Evolutionary conservation across 2,888 invertebrate species (phyloP), one percentile per base, ranked within the genome.

Genomic region (Oligia latruncula): DNA sequence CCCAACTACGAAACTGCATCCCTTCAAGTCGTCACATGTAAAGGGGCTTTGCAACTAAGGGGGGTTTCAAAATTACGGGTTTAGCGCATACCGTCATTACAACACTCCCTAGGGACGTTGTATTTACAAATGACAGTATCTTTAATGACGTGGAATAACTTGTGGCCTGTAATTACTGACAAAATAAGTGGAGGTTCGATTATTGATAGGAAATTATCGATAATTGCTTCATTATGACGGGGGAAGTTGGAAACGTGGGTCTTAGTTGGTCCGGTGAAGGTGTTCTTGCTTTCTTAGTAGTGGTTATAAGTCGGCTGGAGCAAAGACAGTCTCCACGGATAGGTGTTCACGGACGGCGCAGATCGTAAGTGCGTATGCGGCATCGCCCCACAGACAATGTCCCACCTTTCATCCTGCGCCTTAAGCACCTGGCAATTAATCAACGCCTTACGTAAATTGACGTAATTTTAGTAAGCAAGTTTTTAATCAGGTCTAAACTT

Each of bases 121-220:
- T 86, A 74, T 82, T 87, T 83, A 89, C 81, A 84, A 79, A 86
- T 87, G 35, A 72, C 74, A 76, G 71, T 78, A 70, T 82, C 68
- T 74, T 6, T 75, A 78, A 64, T 77, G 62, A 58, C 49, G 49
- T 71, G 58, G 85, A 73, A 77, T 52, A 64, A 67, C 43, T 77
- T 74, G 76, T 71, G 60, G 71, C 68, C 68, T 74, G 72, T 84
- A 77, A 85, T 87, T 83, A 81, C 73, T 60, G 73, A 40, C 52
- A 65, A 64, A 68, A 68, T 71, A 73, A 62, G 67, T 13, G 15
- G 43, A 71, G 46, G 15, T 74, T 17, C 58, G 76, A 82, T 82
- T 87, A 83, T 71, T 78, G 77, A 62, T 64, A 64, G 35, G 64
- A 72, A 79, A 83, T 86, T 78, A 73, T 58, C 71, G 8, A 60